Conservation (phyloP, 2,113 vertebrate genomes). For the Neodon shergylaensis region DNA sequence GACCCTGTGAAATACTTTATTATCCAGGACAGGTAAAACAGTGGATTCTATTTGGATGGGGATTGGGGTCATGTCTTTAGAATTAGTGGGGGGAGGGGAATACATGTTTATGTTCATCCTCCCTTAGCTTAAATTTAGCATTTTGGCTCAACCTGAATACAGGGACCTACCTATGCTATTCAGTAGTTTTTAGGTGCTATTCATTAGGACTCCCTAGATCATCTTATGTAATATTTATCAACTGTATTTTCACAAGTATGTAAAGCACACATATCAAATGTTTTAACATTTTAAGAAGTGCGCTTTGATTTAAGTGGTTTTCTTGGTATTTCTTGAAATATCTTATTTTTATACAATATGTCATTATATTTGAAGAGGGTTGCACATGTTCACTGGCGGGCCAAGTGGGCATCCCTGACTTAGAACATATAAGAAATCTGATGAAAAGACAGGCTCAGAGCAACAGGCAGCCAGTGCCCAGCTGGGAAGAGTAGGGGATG, state of each 20-base stretch:
- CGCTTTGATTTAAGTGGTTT: neutral
- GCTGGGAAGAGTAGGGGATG: neutral
- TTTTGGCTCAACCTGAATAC: neutral
- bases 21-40: slow-evolving; percentile 75
- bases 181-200: neutral
- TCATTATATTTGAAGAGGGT: neutral
- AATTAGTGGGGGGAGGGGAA: neutral
- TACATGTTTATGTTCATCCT: neutral
- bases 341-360: neutral
- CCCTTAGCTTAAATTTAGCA: neutral
- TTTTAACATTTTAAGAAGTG: neutral
- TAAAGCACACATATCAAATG: neutral
- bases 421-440: neutral
- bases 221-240: neutral
- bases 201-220: neutral
- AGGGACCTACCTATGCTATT: neutral
- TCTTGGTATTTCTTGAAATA: neutral
- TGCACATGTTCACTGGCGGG: neutral
- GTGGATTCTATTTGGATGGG: neutral
- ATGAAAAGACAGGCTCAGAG: neutral
- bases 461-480: too few relatives aligned
- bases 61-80: neutral
- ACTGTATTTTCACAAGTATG: neutral
- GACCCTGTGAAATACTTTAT: slow-evolving; percentile 80
- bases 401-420: neutral